Conservation (phyloP, 2,888 invertebrate genomes). For the Philereme transversata region DNA sequence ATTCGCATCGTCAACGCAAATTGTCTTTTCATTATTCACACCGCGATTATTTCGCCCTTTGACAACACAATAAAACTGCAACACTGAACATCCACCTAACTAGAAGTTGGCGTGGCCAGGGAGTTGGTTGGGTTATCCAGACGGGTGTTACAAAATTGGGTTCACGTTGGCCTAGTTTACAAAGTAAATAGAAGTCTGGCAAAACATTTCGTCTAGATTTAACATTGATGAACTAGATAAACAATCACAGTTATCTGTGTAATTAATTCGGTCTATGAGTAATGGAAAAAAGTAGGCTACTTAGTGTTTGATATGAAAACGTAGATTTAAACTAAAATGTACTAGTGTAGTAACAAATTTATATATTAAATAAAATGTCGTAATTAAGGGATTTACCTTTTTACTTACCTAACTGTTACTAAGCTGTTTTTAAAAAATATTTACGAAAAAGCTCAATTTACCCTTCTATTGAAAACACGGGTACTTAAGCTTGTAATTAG, state of each 20-base stretch:
- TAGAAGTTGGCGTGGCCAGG: background rate
- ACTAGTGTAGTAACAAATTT: too few relatives aligned
- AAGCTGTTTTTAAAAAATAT: background rate
- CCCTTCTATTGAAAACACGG: background rate
- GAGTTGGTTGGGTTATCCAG: background rate
- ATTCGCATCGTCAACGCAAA: slow-evolving; percentile 74
- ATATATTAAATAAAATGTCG: too few relatives aligned
- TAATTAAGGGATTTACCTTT: too few relatives aligned
- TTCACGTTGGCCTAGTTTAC: background rate
- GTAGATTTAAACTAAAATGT: too few relatives aligned
- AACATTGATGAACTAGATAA: background rate
- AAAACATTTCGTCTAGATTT: background rate
- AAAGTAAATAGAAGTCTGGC: background rate
- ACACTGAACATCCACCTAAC: slow-evolving; percentile 2
- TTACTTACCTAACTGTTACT: too few relatives aligned
- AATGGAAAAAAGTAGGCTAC: too few relatives aligned
- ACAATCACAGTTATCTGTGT: too few relatives aligned
- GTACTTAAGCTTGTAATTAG: slow-evolving; percentile 8
- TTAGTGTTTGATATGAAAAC: too few relatives aligned
- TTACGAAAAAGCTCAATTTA: background rate
- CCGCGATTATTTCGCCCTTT: slow-evolving; percentile 71
- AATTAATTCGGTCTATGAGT: too few relatives aligned
- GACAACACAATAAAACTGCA: slow-evolving; percentile 44
- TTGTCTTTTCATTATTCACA: slow-evolving; percentile 80
- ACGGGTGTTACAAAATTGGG: background rate